phyloP scores from a whole-genome alignment of 2,797 vertebrate genomes.

The Sciurus carolinensis region DNA sequence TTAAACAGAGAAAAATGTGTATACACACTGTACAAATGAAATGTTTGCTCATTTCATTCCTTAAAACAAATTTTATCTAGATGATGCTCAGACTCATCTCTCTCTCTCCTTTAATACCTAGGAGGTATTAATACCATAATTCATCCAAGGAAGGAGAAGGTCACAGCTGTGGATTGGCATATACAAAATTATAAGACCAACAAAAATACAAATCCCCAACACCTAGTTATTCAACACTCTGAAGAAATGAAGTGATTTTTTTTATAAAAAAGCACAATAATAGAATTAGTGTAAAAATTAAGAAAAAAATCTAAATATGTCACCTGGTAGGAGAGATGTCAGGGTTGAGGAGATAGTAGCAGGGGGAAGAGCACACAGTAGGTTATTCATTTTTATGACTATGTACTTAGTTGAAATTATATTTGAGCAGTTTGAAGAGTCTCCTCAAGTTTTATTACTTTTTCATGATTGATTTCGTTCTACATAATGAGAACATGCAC shows the following conservation, averaged over 20 bases:
- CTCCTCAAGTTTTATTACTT: background rate
- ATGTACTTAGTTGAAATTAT: background rate
- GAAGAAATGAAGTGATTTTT: background rate
- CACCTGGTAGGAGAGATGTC: background rate
- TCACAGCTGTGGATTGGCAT: background rate
- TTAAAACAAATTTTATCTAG: background rate
- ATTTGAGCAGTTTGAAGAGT: background rate
- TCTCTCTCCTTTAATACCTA: background rate
- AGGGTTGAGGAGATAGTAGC: accelerated
- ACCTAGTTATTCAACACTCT: background rate
- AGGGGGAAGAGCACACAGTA: background rate
- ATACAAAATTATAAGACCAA: background rate
- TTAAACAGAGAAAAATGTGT: background rate
- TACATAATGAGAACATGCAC: background rate
- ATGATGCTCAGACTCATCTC: background rate
- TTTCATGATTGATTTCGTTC: constrained; percentile 12
- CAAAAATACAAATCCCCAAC: background rate
- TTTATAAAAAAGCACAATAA: background rate
- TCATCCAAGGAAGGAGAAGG: background rate
- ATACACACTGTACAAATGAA: background rate
- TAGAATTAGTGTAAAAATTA: background rate
- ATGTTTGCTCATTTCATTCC: background rate
- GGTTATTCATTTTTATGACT: background rate
- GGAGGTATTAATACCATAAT: background rate
- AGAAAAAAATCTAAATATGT: background rate